Evolutionary conservation across 2,113 vertebrate genomes (phyloP).

Genomic region (Triplophysa tibetana): DNA sequence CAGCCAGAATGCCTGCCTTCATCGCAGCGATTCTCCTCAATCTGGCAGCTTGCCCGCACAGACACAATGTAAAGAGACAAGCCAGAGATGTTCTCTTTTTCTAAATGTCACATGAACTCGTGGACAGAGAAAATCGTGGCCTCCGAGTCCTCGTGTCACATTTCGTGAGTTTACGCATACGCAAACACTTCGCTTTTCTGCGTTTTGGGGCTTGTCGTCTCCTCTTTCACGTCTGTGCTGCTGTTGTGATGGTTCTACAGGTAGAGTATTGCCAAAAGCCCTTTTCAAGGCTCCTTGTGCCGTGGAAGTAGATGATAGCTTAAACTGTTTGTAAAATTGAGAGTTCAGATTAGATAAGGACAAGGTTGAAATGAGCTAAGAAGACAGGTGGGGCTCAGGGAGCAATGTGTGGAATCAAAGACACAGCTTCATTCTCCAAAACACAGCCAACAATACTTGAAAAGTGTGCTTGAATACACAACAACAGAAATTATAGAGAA

Average conservation of each 20-base stretch:
- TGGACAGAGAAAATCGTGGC: slow-evolving; percentile 73
- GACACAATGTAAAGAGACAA: slow-evolving; percentile 77
- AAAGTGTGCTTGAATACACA: not conserved
- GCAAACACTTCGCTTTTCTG: slow-evolving; percentile 66
- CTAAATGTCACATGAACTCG: slow-evolving; percentile 73
- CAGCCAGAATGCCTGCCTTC: slow-evolving; percentile 70
- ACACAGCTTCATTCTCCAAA: not conserved
- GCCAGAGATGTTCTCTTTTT: slow-evolving; percentile 82
- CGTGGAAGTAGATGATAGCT: slow-evolving; percentile 21
- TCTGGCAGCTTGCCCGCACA: slow-evolving; percentile 72
- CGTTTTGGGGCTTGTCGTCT: slow-evolving; percentile 64
- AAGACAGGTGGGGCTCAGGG: slow-evolving; percentile 32
- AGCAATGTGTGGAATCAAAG: slow-evolving; percentile 23
- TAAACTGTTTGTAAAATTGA: slow-evolving; percentile 48
- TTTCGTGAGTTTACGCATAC: slow-evolving; percentile 70
- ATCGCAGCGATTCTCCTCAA: slow-evolving; percentile 66
- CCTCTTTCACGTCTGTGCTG: slow-evolving; percentile 58
- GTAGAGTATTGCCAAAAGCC: slow-evolving; percentile 58
- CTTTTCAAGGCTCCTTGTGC: slow-evolving; percentile 57
- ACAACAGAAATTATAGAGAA: not conserved
- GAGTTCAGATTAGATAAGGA: slow-evolving; percentile 44
- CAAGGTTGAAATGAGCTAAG: not conserved
- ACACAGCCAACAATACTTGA: not conserved
- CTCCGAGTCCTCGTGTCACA: slow-evolving; percentile 72
- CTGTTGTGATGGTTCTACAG: slow-evolving; percentile 58